A percentile compares a stretch with the other conserved stretches of the same genome.
Conservation (phyloP, 2,888 invertebrate species). For the Lithosia quadra region DNA sequence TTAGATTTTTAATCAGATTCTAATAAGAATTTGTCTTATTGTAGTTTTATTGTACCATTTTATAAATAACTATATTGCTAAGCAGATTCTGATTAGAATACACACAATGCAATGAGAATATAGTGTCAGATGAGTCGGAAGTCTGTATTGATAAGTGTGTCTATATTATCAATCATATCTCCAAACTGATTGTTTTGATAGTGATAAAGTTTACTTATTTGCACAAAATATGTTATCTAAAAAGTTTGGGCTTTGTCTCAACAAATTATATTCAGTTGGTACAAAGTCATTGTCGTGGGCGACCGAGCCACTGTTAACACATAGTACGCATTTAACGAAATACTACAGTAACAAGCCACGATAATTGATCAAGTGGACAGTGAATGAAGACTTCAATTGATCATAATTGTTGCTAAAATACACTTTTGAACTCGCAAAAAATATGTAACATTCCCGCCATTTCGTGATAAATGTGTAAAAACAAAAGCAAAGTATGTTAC, state of each 20-base stretch:
- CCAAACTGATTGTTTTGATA: slow-evolving; percentile 33
- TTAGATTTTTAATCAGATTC: neutral
- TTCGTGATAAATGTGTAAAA: slow-evolving; percentile 42
- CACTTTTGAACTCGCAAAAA: slow-evolving; percentile 62
- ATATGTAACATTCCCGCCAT: slow-evolving; percentile 45
- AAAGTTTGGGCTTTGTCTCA: slow-evolving; percentile 19
- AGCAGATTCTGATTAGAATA: slow-evolving; percentile 11
- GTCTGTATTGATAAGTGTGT: neutral
- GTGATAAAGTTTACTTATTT: slow-evolving; percentile 25
- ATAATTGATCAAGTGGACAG: slow-evolving; percentile 67
- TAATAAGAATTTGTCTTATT: neutral
- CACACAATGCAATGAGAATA: neutral
- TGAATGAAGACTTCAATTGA: slow-evolving; percentile 72
- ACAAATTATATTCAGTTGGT: slow-evolving; percentile 25
- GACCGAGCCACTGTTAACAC: slow-evolving; percentile 10
- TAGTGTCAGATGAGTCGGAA: neutral
- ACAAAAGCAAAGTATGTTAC: slow-evolving; percentile 35
- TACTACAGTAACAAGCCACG: slow-evolving; percentile 51
- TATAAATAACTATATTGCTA: neutral
- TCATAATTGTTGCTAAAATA: slow-evolving; percentile 70
- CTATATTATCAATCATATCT: slow-evolving; percentile 21
- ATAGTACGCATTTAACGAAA: slow-evolving; percentile 43
- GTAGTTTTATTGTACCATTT: neutral
- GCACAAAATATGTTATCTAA: slow-evolving; percentile 18
- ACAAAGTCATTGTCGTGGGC: slow-evolving; percentile 16